These are phyloP conservation scores for Pogonognathellus flavescens DNA, from an alignment of 1,140 invertebrate species.

Conservation along the genomic window DNA sequence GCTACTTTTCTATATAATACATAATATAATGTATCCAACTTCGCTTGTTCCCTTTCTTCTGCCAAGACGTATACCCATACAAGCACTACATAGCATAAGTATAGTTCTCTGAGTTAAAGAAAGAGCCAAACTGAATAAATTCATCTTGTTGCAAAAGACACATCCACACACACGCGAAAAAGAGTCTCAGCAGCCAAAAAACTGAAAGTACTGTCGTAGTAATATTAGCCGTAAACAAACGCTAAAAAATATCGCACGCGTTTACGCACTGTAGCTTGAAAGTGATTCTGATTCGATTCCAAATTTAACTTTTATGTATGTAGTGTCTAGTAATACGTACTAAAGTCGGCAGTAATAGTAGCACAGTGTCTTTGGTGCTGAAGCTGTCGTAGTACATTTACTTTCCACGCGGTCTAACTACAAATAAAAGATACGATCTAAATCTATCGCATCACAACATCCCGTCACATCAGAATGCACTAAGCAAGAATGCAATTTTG, in stretches of 20 bases:
- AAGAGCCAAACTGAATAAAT: constrained; percentile 2
- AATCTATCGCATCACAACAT: constrained; percentile 15
- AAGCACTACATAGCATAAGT: neutral
- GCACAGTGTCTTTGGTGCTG: neutral
- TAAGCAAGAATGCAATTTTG: constrained; percentile 19
- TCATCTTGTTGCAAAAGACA: constrained; percentile 5
- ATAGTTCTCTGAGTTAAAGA: neutral
- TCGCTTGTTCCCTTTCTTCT: neutral
- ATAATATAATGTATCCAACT: neutral
- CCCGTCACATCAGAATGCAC: constrained; percentile 17
- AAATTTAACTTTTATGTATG: neutral
- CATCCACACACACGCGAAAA: neutral
- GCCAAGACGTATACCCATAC: neutral
- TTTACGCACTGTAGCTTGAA: constrained; percentile 10
- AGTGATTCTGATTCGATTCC: constrained; percentile 30
- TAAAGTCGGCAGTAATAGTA: too few species aligned
- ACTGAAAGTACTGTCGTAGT: neutral
- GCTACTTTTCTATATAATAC: neutral
- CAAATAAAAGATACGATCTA: neutral
- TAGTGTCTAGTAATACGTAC: too few species aligned
- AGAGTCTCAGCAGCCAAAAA: constrained; percentile 1
- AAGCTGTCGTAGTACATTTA: neutral
- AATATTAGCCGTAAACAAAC: neutral
- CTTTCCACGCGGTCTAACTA: neutral
- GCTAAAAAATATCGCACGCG: neutral